phyloP scores from a whole-genome alignment of 2,113 vertebrate genomes.

The Syngnathus typhle region DNA sequence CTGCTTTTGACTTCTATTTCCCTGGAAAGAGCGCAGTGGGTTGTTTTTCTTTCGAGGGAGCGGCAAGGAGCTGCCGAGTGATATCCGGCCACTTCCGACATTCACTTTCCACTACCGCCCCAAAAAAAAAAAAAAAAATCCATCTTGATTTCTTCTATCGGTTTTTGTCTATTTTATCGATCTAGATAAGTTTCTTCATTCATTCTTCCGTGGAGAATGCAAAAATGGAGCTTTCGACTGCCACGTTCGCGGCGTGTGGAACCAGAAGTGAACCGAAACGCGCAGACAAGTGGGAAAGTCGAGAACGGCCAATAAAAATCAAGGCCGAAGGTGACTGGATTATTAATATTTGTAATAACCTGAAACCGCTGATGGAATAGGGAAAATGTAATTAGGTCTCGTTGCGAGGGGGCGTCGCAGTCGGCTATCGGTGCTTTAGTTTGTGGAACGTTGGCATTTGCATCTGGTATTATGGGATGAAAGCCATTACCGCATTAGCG shows the following conservation, averaged over 20 bases:
- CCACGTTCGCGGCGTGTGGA: neutral
- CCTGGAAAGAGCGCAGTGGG: constrained; percentile 15
- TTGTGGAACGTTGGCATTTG: neutral
- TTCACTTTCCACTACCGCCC: constrained; percentile 7
- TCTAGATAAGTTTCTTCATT: too few relatives aligned
- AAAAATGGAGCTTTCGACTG: neutral
- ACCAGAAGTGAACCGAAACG: neutral
- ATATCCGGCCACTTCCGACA: constrained; percentile 1
- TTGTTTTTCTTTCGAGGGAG: constrained; percentile 37
- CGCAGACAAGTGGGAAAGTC: neutral
- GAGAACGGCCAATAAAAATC: constrained; percentile 35
- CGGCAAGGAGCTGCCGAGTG: constrained; percentile 19
- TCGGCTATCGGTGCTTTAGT: neutral
- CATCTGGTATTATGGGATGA: neutral
- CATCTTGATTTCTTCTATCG: neutral
- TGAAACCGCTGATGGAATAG: neutral
- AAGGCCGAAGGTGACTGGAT: constrained; percentile 11
- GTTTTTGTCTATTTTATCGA: too few relatives aligned
- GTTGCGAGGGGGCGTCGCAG: neutral
- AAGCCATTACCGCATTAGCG: neutral
- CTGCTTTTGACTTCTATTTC: constrained; percentile 22
- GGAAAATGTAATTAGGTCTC: neutral
- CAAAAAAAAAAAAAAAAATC: constrained; percentile 17
- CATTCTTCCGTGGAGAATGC: neutral
- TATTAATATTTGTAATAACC: neutral